These are phyloP conservation scores for Chaetodon auriga DNA, from an alignment of 2,113 vertebrate species.

Conservation along the genomic window DNA sequence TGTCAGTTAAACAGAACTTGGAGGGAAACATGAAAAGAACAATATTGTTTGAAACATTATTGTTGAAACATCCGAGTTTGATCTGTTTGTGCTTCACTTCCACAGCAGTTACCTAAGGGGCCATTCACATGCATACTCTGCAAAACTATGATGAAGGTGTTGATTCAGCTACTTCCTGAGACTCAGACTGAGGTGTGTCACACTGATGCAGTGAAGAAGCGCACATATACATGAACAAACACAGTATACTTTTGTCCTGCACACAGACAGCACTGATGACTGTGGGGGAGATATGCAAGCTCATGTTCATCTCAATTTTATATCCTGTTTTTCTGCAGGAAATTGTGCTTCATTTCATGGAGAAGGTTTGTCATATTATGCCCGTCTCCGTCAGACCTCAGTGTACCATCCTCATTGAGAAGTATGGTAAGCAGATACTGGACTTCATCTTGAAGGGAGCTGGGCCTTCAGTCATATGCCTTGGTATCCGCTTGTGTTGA, in stretches of 20 bases:
- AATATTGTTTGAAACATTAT: background rate
- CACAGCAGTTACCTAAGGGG: background rate
- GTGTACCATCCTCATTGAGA: background rate
- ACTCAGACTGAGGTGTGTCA: background rate
- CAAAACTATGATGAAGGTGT: background rate
- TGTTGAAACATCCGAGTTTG: background rate
- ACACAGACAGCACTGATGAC: background rate
- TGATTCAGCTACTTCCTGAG: background rate
- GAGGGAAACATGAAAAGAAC: background rate
- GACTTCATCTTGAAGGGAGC: background rate
- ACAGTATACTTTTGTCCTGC: background rate
- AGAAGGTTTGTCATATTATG: background rate
- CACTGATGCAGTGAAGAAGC: background rate
- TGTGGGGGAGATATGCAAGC: background rate
- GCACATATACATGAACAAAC: background rate
- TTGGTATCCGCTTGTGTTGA: background rate
- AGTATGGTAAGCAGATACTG: background rate
- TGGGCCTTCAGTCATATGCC: background rate
- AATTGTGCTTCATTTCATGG: background rate
- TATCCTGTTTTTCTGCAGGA: background rate
- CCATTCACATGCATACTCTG: rapidly evolving
- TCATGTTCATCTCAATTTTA: background rate
- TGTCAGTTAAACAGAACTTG: too few relatives aligned
- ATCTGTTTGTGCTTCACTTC: background rate
- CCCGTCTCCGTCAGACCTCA: background rate